phyloP scores from a whole-genome alignment of 2,888 invertebrate species.

The Lysandra bellargus region DNA sequence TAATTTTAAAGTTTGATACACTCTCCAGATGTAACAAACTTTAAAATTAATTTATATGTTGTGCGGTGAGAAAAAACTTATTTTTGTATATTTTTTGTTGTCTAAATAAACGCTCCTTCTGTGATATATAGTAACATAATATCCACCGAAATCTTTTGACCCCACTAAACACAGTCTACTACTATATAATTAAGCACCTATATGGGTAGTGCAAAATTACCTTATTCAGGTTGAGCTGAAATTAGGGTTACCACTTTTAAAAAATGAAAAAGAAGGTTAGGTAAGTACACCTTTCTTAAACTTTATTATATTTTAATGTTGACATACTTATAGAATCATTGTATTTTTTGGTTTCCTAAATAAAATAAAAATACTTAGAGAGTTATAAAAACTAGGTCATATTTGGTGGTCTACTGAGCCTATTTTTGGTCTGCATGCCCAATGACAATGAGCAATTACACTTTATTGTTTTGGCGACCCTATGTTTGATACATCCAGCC shows the following conservation, averaged over 20 bases:
- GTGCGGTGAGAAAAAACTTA: too few relatives aligned
- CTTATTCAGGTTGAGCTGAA: constrained; percentile 4
- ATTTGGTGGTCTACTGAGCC: not conserved
- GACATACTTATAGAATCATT: not conserved
- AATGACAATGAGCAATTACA: not conserved
- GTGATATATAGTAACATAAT: too few relatives aligned
- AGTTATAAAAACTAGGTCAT: not conserved
- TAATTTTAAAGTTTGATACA: too few relatives aligned
- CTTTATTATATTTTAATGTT: too few relatives aligned
- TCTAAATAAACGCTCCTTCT: too few relatives aligned
- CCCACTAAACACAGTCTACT: not conserved
- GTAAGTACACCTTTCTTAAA: not conserved
- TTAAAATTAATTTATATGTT: too few relatives aligned
- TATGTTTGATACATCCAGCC: too few relatives aligned
- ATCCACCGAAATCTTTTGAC: not conserved
- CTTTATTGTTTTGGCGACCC: not conserved
- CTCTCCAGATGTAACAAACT: too few relatives aligned
- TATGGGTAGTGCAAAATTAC: not conserved
- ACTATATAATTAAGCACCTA: not conserved
- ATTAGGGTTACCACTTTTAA: not conserved
- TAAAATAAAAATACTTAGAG: too few relatives aligned
- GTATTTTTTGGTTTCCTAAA: too few relatives aligned
- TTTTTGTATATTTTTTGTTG: too few relatives aligned
- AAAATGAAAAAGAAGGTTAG: not conserved
- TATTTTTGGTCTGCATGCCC: not conserved